Conservation (phyloP, 2,888 invertebrate genomes). For the Pyrgus malvae region DNA sequence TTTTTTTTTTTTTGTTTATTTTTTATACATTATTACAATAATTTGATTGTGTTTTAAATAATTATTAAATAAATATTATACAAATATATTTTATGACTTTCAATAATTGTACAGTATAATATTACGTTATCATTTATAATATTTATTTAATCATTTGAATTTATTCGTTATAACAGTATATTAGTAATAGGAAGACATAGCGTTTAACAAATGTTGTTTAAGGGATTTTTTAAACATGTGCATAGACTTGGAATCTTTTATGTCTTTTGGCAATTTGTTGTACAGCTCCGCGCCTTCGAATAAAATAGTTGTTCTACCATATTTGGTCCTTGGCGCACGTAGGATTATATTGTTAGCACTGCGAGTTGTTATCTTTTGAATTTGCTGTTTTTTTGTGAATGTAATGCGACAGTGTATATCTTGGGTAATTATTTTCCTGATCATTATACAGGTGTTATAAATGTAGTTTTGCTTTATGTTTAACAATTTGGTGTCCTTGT, state of each 20-base stretch:
- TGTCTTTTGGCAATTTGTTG: neutral
- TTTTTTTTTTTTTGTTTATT: no score
- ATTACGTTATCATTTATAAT: no score
- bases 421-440: neutral
- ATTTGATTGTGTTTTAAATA: no score
- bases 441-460: neutral
- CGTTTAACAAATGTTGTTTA: no score
- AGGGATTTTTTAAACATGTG: neutral
- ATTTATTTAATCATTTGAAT: no score
- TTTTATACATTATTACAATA: no score
- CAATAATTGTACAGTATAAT: no score
- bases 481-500: neutral
- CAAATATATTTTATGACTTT: no score
- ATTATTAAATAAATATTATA: no score
- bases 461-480: neutral
- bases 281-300: neutral
- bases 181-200: no score
- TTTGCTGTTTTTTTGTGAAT: neutral
- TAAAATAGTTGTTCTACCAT: neutral
- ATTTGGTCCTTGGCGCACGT: neutral
- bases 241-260: neutral
- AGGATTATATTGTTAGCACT: neutral
- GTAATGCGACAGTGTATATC: neutral
- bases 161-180: no score
- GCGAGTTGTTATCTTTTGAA: neutral